A percentile compares a stretch with the other conserved stretches of the same genome.
Conservation (phyloP, 2,888 invertebrate genomes). For the Chesias legatella region DNA sequence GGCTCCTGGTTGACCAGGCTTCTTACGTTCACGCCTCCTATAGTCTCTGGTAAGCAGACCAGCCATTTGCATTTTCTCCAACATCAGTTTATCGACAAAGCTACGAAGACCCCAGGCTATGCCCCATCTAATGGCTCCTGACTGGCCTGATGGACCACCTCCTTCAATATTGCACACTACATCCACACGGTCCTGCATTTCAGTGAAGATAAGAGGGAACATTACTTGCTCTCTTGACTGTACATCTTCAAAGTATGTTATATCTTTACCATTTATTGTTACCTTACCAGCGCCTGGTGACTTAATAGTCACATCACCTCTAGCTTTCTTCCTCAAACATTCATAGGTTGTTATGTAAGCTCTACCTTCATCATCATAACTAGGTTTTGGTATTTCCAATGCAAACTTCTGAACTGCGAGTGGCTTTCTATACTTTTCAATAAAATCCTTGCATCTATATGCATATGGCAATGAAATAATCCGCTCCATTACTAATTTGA, state of each 20-base stretch:
- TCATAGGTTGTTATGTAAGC: conserved; percentile 86
- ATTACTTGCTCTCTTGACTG: conserved; percentile 90
- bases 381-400: conserved; percentile 83
- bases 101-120: conserved; percentile 91
- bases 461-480: conserved; percentile 86
- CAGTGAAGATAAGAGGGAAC: conserved; percentile 91
- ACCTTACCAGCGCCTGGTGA: conserved; percentile 92
- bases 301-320: conserved; percentile 89
- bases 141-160: conserved; percentile 89
- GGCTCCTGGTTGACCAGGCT: conserved; percentile 94
- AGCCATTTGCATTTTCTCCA: conserved; percentile 93
- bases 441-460: conserved; percentile 84
- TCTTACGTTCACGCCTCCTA: conserved; percentile 91
- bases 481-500: conserved; percentile 86
- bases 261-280: conserved; percentile 88
- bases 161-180: conserved; percentile 87
- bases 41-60: conserved; percentile 92
- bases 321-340: conserved; percentile 85
- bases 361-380: conserved; percentile 85
- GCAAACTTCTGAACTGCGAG: conserved; percentile 80
- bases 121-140: conserved; percentile 94
- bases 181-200: conserved; percentile 89
- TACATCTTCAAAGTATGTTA: conserved; percentile 86
- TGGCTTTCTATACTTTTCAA: conserved; percentile 84
- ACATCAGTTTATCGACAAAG: conserved; percentile 87